phyloP scores from a whole-genome alignment of 2,888 invertebrate genomes.

The Graphium colonna region DNA sequence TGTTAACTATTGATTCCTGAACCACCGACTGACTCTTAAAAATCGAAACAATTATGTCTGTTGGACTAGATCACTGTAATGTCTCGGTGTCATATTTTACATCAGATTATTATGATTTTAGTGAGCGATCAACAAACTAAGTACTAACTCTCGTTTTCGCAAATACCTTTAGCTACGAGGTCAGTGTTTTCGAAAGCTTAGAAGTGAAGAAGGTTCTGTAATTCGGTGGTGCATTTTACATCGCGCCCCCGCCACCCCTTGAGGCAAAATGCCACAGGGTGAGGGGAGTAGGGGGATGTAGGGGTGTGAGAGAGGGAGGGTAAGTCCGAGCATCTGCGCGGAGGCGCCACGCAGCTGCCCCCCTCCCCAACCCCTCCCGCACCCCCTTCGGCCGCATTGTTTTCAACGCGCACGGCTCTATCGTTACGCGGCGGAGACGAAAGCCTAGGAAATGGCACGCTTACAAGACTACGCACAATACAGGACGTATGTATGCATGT shows the following conservation, averaged over 20 bases:
- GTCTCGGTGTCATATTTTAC: no score
- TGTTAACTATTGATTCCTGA: no score
- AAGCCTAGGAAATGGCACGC: conserved; percentile 4
- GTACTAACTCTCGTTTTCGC: not conserved
- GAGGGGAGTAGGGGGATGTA: not conserved
- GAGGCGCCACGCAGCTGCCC: conserved; percentile 50
- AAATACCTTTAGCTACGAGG: not conserved
- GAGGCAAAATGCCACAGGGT: not conserved
- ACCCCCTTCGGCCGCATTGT: conserved; percentile 35
- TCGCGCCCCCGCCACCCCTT: not conserved
- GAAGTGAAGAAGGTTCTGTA: not conserved
- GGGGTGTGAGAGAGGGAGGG: not conserved
- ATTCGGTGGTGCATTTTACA: conserved; percentile 8
- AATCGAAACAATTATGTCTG: no score
- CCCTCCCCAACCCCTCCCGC: conserved; percentile 38
- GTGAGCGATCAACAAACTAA: no score
- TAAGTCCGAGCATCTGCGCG: conserved; percentile 44
- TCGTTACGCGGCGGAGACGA: conserved; percentile 26
- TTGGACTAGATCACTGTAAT: no score
- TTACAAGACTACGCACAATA: conserved; percentile 1
- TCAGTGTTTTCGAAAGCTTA: not conserved
- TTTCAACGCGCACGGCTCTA: conserved; percentile 35
- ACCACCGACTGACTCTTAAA: no score
- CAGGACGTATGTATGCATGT: not conserved
- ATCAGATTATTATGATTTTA: no score